Evolutionary conservation across 2,113 vertebrate genomes (phyloP).

Genomic region (Ammodytes marinus): DNA sequence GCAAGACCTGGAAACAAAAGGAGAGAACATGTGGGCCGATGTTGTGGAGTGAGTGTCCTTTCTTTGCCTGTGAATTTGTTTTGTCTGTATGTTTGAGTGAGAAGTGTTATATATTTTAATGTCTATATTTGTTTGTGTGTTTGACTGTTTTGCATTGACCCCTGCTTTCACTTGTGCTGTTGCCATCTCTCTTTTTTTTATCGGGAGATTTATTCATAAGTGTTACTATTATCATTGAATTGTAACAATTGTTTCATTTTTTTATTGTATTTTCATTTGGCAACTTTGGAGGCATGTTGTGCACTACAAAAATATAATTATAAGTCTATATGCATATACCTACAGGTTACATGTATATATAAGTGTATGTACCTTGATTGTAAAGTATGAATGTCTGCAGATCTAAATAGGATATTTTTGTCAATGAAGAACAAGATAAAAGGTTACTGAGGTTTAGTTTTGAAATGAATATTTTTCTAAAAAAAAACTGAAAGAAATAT

Average conservation of each 20-base stretch:
- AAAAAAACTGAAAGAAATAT: slow-evolving; percentile 68
- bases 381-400: slow-evolving; percentile 86
- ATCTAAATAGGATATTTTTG: slow-evolving; percentile 85
- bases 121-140: slow-evolving; percentile 68
- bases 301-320: slow-evolving; percentile 80
- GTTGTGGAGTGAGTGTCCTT: slow-evolving; percentile 75
- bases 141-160: slow-evolving; percentile 75
- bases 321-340: slow-evolving; percentile 78
- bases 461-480: slow-evolving; percentile 87
- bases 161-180: slow-evolving; percentile 80
- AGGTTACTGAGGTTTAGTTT: slow-evolving; percentile 80
- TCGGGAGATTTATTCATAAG: slow-evolving; percentile 64
- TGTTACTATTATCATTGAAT: slow-evolving; percentile 80
- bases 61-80: slow-evolving; percentile 86
- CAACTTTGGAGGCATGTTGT: slow-evolving; percentile 86
- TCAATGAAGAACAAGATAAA: slow-evolving; percentile 82
- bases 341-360: slow-evolving; percentile 78
- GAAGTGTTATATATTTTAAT: slow-evolving; percentile 76
- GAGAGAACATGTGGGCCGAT: slow-evolving; percentile 58
- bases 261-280: slow-evolving; percentile 84
- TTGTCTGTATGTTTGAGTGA: slow-evolving; percentile 75
- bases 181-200: slow-evolving; percentile 63
- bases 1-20: slow-evolving; percentile 57
- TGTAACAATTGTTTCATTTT: slow-evolving; percentile 80
- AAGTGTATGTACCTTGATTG: slow-evolving; percentile 84